phyloP scores from a whole-genome alignment of 2,113 vertebrate species.

The Empidonax alnorum region DNA sequence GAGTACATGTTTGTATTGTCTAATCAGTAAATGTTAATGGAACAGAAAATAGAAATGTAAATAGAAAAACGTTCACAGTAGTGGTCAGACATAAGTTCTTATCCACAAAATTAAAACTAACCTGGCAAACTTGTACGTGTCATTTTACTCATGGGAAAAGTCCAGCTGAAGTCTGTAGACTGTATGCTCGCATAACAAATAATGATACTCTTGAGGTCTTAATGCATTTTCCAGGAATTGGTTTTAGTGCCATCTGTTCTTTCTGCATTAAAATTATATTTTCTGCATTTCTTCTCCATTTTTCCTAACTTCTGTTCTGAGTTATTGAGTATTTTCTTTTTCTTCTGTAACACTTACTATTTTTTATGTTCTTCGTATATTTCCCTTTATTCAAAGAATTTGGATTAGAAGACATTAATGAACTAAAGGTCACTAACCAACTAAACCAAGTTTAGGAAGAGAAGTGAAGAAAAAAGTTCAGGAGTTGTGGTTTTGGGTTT shows the following conservation, averaged over 20 bases:
- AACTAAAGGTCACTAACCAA: background rate
- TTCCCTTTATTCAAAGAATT: background rate
- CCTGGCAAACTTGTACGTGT: background rate
- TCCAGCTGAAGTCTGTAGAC: slow-evolving; percentile 27
- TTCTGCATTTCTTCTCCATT: background rate
- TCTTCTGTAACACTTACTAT: background rate
- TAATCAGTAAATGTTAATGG: background rate
- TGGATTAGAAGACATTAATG: background rate
- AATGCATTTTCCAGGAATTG: slow-evolving; percentile 42
- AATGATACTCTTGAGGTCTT: slow-evolving; percentile 18
- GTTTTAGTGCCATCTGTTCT: slow-evolving; percentile 28
- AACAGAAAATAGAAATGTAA: background rate
- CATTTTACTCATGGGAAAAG: slow-evolving; percentile 29
- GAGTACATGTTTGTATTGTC: background rate
- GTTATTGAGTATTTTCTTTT: background rate
- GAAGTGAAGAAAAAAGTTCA: background rate
- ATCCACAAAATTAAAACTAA: background rate
- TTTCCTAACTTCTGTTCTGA: background rate
- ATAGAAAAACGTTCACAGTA: background rate
- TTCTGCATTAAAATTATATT: background rate
- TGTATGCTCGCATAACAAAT: slow-evolving; percentile 20
- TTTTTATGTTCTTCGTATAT: background rate
- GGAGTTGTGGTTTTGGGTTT: no score
- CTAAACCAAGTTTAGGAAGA: background rate
- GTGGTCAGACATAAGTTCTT: background rate